Percentiles rank a stretch among this genome's conserved stretches.
Evolutionary conservation across 2,113 vertebrate species (phyloP).

Genomic region (Oxyura jamaicensis): DNA sequence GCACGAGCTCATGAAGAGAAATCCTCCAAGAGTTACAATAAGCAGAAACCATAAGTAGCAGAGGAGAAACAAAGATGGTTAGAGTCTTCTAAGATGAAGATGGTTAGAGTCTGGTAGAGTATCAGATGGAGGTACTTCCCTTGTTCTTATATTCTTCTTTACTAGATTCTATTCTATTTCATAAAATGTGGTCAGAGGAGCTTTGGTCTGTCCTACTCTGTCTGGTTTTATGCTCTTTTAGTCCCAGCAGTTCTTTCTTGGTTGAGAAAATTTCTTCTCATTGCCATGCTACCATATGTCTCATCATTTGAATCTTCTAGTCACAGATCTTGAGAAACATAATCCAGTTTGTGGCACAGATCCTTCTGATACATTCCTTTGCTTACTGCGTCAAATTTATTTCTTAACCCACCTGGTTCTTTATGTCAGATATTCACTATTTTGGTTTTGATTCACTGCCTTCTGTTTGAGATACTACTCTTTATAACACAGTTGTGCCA

Average conservation of each 20-base stretch:
- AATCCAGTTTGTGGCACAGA: background rate
- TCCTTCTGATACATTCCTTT: background rate
- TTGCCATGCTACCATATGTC: background rate
- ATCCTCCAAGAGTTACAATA: background rate
- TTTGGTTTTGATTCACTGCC: background rate
- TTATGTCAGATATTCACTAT: background rate
- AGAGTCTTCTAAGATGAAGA: background rate
- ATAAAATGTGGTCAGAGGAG: background rate
- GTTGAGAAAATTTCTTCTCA: background rate
- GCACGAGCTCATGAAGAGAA: background rate
- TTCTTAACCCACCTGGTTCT: background rate
- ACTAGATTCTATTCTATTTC: background rate
- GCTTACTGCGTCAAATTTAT: background rate
- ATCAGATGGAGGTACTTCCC: background rate
- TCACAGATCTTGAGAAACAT: background rate
- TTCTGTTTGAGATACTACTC: background rate
- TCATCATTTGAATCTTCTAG: background rate
- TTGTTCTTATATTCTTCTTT: background rate
- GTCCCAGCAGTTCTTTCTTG: background rate
- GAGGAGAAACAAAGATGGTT: background rate
- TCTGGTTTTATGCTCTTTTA: background rate
- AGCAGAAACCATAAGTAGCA: background rate
- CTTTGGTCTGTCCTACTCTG: background rate
- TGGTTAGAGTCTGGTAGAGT: background rate
- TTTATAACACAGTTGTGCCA: background rate